A percentile compares a stretch with the other conserved stretches of the same genome.
Conservation (phyloP, 2,888 invertebrate genomes). For the Anticlea derivata region DNA sequence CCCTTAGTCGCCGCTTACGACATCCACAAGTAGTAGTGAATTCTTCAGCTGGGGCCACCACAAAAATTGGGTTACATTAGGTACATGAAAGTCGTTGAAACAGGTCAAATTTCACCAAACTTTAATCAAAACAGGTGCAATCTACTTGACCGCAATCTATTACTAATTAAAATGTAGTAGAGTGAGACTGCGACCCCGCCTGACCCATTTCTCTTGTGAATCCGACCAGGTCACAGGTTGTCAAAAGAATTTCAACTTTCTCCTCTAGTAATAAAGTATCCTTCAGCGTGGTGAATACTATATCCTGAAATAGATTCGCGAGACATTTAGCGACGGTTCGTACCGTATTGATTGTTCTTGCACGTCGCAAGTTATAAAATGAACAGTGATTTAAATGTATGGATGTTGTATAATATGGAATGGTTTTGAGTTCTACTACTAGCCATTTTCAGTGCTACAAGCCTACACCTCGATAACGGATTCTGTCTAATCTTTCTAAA, state of each 20-base stretch:
- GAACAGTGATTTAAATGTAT: constrained; percentile 19
- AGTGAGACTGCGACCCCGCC: constrained; percentile 60
- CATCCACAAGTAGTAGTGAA: too few species aligned
- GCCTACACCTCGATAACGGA: not conserved
- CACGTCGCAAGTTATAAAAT: constrained; percentile 43
- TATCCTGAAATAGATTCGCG: constrained; percentile 63
- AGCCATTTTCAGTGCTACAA: not conserved
- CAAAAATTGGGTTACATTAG: not conserved
- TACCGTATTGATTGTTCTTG: constrained; percentile 59
- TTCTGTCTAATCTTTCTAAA: too few species aligned
- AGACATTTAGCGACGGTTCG: constrained; percentile 57
- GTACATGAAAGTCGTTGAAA: not conserved
- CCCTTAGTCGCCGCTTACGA: too few species aligned
- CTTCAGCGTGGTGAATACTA: constrained; percentile 16
- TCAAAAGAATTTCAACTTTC: constrained; percentile 41
- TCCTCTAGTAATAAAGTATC: constrained; percentile 10
- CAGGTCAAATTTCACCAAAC: constrained; percentile 1
- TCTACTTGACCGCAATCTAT: constrained; percentile 33
- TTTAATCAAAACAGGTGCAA: constrained; percentile 51
- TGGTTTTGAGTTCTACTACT: not conserved
- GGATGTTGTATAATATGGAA: constrained; percentile 8
- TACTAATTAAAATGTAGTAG: constrained; percentile 64
- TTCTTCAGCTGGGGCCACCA: too few species aligned
- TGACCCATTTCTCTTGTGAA: constrained; percentile 71
- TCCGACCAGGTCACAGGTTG: constrained; percentile 55